Base-by-base conservation (phyloP, 2,888 invertebrate genomes). In the Erannis defoliaria region DNA sequence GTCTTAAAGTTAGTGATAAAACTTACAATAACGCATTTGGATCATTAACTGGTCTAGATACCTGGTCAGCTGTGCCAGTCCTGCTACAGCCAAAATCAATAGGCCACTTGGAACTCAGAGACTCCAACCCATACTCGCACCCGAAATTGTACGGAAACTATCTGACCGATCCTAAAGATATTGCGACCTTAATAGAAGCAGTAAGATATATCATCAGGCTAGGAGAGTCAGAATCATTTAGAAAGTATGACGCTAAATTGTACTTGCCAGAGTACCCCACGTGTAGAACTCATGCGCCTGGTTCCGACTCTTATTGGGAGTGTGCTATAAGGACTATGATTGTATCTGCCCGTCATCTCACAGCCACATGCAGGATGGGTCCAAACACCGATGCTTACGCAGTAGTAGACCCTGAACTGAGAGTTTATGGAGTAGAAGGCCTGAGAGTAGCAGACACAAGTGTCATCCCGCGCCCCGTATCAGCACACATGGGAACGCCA, bases 91-190 rank as follows among this genome's bases (percentile, higher is more conserved):
- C 97, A 0, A 94, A 94, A 80, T 97, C 97, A 5, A 93, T 93
- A 61, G 97, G 97, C 0, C 93, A 94, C 8, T 78, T 97, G 0
- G 94, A 94, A 78, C 92, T 98, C 0, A 94, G 94, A 71, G 95
- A 96, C 31, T 94, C 93, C n/a, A 94, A 97, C 86, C 97, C 97
- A 0, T 93, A 94, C 53, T 95, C 96, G 1, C 94, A 95, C 75
- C 97, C 98, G 0, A 93, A 95, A 62, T 93, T 98, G 59, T 95
- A 96, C 73, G 96, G 97, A 0, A 97, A 98, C 73, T 98, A 97
- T 78, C 94, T 97, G 60, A 93, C 94, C 0, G 94, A 97, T 76
- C 94, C 94, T 12, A 90, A 93, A 57, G 94, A 97, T 72, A 80
- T 95, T 45, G 89, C 91, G 14, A 94, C 94, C 0, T 68, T 95